These are phyloP conservation scores for Holacanthella duospinosa DNA, from an alignment of 2,888 invertebrate species.

Conservation along the genomic window DNA sequence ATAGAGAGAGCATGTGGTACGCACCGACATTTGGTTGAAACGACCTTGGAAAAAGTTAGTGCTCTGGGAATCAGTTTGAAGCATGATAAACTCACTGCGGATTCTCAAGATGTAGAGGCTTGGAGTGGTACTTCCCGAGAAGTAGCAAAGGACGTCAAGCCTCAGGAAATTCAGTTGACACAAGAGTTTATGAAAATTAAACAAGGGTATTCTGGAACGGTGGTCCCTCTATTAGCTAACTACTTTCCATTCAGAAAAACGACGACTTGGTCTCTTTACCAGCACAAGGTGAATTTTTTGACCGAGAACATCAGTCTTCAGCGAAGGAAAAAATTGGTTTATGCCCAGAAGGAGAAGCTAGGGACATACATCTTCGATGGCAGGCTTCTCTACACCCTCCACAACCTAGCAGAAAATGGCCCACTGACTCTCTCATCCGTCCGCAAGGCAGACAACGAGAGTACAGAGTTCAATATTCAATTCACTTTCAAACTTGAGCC, in stretches of 20 bases:
- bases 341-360: constrained; percentile 46
- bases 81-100: too few species aligned
- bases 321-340: constrained; percentile 51
- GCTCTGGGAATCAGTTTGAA: too few species aligned
- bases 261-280: constrained; percentile 58
- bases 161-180: too few species aligned
- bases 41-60: too few species aligned
- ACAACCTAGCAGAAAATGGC: constrained; percentile 39
- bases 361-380: constrained; percentile 61
- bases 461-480: not conserved
- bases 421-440: constrained; percentile 39
- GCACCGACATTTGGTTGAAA: too few species aligned
- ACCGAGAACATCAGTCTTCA: constrained; percentile 59
- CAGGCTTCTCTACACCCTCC: constrained; percentile 54
- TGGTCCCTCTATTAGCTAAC: constrained; percentile 51
- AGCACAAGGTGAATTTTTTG: constrained; percentile 61
- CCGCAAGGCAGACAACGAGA: not conserved
- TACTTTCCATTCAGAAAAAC: constrained; percentile 54
- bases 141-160: too few species aligned
- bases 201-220: constrained; percentile 47
- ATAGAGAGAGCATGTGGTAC: too few species aligned
- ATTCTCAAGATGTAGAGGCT: too few species aligned
- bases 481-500: not conserved
- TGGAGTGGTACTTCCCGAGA: too few species aligned
- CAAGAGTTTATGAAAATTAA: too few species aligned